phyloP scores from a whole-genome alignment of 2,113 vertebrate genomes.

The Isichthys henryi region DNA sequence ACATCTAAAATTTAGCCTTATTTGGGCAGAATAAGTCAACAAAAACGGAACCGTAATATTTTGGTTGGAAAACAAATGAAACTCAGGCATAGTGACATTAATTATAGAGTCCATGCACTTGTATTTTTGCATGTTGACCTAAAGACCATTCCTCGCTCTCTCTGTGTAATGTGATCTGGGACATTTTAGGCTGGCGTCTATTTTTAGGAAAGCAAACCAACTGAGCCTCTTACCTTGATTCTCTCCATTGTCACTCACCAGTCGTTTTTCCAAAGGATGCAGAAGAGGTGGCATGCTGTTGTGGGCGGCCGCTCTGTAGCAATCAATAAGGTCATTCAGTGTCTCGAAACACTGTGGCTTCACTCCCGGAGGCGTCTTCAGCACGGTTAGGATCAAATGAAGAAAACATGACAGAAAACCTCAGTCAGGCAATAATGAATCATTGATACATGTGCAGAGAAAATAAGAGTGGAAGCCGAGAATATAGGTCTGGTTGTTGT shows the following conservation, averaged over 20 bases:
- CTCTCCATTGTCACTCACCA: slow-evolving; percentile 34
- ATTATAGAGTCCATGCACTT: not conserved
- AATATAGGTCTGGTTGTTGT: slow-evolving; percentile 19
- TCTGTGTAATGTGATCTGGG: not conserved
- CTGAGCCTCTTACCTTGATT: slow-evolving; percentile 25
- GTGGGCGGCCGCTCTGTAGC: slow-evolving; percentile 29
- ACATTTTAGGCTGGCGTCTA: not conserved
- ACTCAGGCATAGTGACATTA: not conserved
- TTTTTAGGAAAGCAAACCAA: not conserved
- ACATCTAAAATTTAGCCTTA: not conserved
- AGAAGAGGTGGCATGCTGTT: slow-evolving; percentile 31
- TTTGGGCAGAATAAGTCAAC: not conserved
- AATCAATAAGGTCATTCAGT: slow-evolving; percentile 43
- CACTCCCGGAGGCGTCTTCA: slow-evolving; percentile 30
- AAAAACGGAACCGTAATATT: not conserved
- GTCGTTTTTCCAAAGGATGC: slow-evolving; percentile 19
- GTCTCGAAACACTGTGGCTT: slow-evolving; percentile 27
- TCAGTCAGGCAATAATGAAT: slow-evolving; percentile 40
- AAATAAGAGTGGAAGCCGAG: slow-evolving; percentile 25
- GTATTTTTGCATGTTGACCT: not conserved
- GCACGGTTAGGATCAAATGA: slow-evolving; percentile 1
- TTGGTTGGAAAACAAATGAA: not conserved
- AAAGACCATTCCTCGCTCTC: not conserved
- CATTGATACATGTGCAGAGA: slow-evolving; percentile 39
- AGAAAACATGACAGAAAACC: slow-evolving; percentile 9